Conservation (phyloP, 2,888 invertebrate genomes). For the Troilus luridus region DNA sequence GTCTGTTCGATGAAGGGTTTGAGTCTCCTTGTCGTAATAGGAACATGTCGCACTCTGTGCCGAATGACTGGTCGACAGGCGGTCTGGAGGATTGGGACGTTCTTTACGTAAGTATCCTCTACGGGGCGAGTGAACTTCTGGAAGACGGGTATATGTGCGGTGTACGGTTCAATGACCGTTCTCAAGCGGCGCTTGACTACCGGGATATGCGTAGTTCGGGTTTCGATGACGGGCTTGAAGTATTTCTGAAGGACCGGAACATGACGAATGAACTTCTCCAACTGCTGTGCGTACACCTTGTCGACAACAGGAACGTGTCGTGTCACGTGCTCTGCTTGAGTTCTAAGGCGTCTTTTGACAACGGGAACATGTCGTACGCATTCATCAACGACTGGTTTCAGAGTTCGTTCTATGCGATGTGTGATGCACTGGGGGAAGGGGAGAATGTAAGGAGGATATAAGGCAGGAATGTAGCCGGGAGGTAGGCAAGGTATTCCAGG, state of each 20-base stretch:
- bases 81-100: constrained; percentile 62
- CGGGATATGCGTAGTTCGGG: constrained; percentile 61
- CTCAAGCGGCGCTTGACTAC: constrained; percentile 60
- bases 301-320: constrained; percentile 61
- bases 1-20: constrained; percentile 61
- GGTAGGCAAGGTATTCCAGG: constrained; percentile 44
- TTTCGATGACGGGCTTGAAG: constrained; percentile 60
- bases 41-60: constrained; percentile 60
- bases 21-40: constrained; percentile 59
- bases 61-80: constrained; percentile 60
- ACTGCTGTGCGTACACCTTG: constrained; percentile 59
- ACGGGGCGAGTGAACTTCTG: constrained; percentile 62
- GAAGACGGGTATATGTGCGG: constrained; percentile 61
- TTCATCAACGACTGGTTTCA: constrained; percentile 62
- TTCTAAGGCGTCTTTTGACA: constrained; percentile 60
- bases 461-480: constrained; percentile 50
- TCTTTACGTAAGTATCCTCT: constrained; percentile 61
- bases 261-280: constrained; percentile 59
- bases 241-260: constrained; percentile 60
- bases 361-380: constrained; percentile 62
- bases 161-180: constrained; percentile 63
- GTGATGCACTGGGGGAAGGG: constrained; percentile 58
- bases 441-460: background rate
- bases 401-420: constrained; percentile 50
- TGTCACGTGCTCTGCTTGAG: constrained; percentile 55